Base-by-base conservation (phyloP, 1,140 invertebrate genomes). In the Leptinotarsa undecemlineata region DNA sequence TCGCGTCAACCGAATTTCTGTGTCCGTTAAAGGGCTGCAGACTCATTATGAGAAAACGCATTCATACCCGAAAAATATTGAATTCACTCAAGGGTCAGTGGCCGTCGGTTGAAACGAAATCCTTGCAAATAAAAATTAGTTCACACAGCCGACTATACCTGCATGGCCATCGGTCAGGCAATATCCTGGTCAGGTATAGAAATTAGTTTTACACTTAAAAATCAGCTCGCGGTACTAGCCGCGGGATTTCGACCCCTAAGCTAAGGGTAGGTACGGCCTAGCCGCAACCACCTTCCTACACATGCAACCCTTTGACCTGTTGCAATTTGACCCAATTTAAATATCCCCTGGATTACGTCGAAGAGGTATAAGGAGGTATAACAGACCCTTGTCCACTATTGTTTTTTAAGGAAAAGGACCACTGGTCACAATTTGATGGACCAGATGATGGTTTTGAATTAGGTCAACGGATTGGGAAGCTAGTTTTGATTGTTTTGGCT, bases 261-360 rank as follows among this genome's bases (percentile, higher is more conserved):
- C 19, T 17, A 17, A 14, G 66, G 66, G n/a, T n/a, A 68, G n/a
- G 19, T 14, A 14, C 3, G n/a, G 19, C 23, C 14, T 42, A 19
- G n/a, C 8, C 14, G 17, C 26, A 68, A 19, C 17, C 4, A 11
- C 42, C 23, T 74, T 68, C 73, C 73, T 74, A 67, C 73, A 66
- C 47, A 74, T 57, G 61, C 73, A 17, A 68, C 66, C 66, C 66
- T 57, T 67, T 67, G 73, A 74, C 73, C 73, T 74, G 23, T 33
- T 64, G 67, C 57, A 74, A 74, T 69, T 61, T 74, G 73, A 74
- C 26, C 73, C 61, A 69, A 74, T 74, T 74, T 74, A 74, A 74
- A 74, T 74, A 62, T 57, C 21, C 15, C 66, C 33, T 47, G 33
- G 66, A 68, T 68, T 68, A 68, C n/a, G 26, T 21, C n/a, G 42